Conservation (phyloP, 2,113 vertebrate genomes). For the Panthera leo region DNA sequence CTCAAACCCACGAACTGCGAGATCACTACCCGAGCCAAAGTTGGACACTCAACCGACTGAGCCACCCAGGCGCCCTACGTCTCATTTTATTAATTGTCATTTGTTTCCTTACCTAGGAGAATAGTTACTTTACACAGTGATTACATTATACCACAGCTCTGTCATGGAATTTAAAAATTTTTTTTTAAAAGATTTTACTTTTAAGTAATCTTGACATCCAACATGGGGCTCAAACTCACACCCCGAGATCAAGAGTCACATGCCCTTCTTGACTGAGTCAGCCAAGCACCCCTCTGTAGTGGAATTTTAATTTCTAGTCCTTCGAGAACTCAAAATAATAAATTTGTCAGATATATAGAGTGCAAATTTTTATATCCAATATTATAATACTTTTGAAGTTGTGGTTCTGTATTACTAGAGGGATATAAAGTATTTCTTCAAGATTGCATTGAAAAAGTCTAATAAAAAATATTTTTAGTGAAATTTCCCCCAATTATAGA, state of each 20-base stretch:
- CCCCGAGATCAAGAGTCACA: too few relatives aligned
- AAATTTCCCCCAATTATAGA: neutral
- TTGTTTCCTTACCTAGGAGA: neutral
- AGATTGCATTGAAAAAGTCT: neutral
- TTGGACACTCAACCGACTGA: too few relatives aligned
- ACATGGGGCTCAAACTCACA: too few relatives aligned
- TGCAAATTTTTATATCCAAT: neutral
- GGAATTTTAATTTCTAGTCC: neutral
- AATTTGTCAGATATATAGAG: constrained; percentile 8
- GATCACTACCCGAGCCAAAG: too few relatives aligned
- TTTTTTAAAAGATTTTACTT: too few relatives aligned
- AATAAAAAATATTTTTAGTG: constrained; percentile 24
- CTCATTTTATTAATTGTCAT: neutral
- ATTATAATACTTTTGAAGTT: constrained; percentile 47
- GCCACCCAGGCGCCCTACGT: too few relatives aligned
- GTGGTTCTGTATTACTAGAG: neutral
- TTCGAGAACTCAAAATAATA: constrained; percentile 39
- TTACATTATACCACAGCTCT: neutral
- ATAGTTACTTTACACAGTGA: neutral
- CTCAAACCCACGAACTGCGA: too few relatives aligned
- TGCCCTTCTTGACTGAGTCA: too few relatives aligned
- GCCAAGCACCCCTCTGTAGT: neutral
- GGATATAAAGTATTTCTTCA: constrained; percentile 24
- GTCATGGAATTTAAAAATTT: too few relatives aligned
- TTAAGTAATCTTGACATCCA: too few relatives aligned